Evolutionary conservation across 2,888 invertebrate genomes (phyloP).

Genomic region (Clistopyga incitator): DNA sequence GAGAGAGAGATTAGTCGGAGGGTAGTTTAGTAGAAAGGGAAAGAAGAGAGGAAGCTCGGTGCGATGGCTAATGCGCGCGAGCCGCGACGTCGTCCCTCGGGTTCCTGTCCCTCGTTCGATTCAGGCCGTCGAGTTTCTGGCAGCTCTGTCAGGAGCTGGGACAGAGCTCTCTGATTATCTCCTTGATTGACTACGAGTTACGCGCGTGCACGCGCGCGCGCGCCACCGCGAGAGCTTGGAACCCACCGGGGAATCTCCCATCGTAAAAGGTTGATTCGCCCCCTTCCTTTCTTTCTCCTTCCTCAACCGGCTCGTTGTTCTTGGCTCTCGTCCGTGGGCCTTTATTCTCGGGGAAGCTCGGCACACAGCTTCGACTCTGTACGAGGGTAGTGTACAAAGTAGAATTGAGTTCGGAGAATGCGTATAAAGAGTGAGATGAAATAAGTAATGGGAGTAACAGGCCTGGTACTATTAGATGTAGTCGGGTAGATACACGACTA

Average conservation of each 20-base stretch:
- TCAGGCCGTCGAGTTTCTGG: constrained; percentile 64
- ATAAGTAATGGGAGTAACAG: constrained; percentile 44
- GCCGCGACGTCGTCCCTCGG: constrained; percentile 56
- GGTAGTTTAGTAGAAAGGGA: not conserved
- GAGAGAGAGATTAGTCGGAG: constrained; percentile 35
- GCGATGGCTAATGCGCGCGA: constrained; percentile 55
- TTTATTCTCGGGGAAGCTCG: constrained; percentile 54
- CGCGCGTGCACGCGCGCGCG: constrained; percentile 64
- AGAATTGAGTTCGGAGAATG: constrained; percentile 58
- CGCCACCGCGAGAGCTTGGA: constrained; percentile 45
- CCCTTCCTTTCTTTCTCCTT: constrained; percentile 32
- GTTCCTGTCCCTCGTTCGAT: constrained; percentile 65
- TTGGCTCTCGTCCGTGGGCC: constrained; percentile 48
- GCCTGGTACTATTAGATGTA: constrained; percentile 12
- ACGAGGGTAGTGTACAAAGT: constrained; percentile 62
- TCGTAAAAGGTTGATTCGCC: constrained; percentile 66
- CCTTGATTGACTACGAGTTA: constrained; percentile 72
- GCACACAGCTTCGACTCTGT: constrained; percentile 23
- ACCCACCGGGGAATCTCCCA: constrained; percentile 67
- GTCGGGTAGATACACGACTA: constrained; percentile 17
- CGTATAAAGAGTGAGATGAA: constrained; percentile 54
- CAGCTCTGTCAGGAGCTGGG: constrained; percentile 60
- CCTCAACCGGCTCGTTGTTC: constrained; percentile 41
- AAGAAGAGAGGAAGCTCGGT: constrained; percentile 27
- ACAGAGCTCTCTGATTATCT: constrained; percentile 71